phyloP scores from a whole-genome alignment of 2,888 invertebrate species.

The Rotaria sp. region DNA sequence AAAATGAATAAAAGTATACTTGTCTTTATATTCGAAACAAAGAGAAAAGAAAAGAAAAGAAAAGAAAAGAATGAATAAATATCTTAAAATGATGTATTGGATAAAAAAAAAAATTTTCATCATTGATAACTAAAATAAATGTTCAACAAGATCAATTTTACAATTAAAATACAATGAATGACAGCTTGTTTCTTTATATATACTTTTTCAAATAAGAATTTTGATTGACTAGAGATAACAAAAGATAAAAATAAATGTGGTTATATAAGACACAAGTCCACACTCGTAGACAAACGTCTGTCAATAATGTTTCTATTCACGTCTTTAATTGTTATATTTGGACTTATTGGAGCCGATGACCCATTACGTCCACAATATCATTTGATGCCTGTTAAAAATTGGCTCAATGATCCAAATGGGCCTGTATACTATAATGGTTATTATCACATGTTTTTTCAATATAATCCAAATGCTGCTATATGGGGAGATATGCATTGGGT shows the following conservation, averaged over 20 bases:
- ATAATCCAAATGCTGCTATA: conserved; percentile 54
- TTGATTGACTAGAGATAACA: not conserved
- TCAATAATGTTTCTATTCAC: not conserved
- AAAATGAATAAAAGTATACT: no score
- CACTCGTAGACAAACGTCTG: not conserved
- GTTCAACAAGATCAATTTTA: no score
- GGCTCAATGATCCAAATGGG: conserved; percentile 62
- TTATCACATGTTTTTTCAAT: conserved; percentile 60
- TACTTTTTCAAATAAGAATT: not conserved
- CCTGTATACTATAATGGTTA: conserved; percentile 54
- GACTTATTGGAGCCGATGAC: not conserved
- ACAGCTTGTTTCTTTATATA: no score
- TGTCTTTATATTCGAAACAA: no score
- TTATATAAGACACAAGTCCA: not conserved
- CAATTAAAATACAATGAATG: no score
- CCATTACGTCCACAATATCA: conserved; percentile 41
- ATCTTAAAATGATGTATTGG: no score
- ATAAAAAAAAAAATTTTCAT: no score
- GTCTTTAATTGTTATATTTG: not conserved
- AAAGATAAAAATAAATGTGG: not conserved
- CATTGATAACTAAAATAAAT: no score
- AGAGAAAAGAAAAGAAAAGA: no score
- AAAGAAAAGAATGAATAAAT: no score
- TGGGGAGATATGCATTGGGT: conserved; percentile 18
- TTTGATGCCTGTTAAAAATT: conserved; percentile 44